Conservation (phyloP, 1,140 invertebrate species). For the Colletes gigas region DNA sequence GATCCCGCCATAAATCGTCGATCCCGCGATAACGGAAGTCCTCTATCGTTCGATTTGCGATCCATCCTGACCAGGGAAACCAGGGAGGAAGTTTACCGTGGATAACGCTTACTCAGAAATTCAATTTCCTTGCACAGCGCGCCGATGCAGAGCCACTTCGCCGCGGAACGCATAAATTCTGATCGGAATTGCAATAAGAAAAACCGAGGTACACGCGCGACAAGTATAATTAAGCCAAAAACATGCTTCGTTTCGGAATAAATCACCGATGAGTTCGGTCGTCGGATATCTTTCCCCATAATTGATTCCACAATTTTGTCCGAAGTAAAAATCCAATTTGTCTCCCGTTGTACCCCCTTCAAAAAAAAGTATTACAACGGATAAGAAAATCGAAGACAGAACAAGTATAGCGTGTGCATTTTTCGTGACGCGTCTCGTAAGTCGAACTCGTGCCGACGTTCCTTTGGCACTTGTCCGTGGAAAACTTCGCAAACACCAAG, state of each 20-base stretch:
- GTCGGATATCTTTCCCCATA: too few species aligned
- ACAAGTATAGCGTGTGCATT: too few species aligned
- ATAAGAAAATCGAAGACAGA: too few species aligned
- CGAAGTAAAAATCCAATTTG: too few species aligned
- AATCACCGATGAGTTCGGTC: too few species aligned
- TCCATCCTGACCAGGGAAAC: background rate
- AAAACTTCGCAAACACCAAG: background rate
- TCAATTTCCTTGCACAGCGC: slow-evolving; percentile 36
- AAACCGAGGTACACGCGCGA: background rate
- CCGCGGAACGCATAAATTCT: background rate
- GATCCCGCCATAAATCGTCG: slow-evolving; percentile 37
- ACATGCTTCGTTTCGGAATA: too few species aligned
- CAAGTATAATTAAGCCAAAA: too few species aligned
- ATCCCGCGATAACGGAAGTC: slow-evolving; percentile 9
- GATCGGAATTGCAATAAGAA: background rate
- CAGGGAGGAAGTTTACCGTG: background rate
- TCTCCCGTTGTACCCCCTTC: too few species aligned
- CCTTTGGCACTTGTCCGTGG: background rate
- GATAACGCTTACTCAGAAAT: slow-evolving; percentile 41
- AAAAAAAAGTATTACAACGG: too few species aligned
- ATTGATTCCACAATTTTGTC: too few species aligned
- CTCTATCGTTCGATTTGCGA: background rate
- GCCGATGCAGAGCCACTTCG: background rate
- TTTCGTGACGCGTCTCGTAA: too few species aligned
- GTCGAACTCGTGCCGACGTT: too few species aligned